Conservation (phyloP, 2,113 vertebrate genomes). For the Brienomyrus brachyistius region DNA sequence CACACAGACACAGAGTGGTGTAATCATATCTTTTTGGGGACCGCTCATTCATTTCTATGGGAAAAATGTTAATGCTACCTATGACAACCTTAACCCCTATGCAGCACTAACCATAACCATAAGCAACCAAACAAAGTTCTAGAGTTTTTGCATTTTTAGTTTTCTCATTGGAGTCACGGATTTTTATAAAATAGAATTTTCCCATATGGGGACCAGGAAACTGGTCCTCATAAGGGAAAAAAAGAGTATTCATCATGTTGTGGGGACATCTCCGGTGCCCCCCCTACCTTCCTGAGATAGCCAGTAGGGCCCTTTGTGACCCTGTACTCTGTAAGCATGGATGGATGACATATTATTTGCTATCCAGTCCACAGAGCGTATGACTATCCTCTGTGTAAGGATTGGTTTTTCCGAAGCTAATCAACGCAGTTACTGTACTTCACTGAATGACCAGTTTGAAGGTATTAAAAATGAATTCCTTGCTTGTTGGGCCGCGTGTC, state of each 20-base stretch:
- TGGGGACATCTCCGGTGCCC: too few relatives aligned
- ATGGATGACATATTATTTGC: background rate
- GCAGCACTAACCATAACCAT: too few relatives aligned
- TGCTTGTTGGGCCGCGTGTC: background rate
- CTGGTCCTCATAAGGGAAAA: too few relatives aligned
- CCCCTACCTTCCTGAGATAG: background rate
- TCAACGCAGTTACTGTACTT: background rate
- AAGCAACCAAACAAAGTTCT: too few relatives aligned
- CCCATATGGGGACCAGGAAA: too few relatives aligned
- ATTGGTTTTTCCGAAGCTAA: background rate
- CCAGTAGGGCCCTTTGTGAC: background rate
- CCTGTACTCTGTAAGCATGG: background rate
- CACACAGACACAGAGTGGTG: background rate
- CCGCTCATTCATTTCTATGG: too few relatives aligned
- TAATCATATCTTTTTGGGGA: background rate
- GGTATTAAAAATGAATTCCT: background rate
- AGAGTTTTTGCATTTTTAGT: too few relatives aligned
- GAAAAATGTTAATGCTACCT: too few relatives aligned
- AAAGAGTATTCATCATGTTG: too few relatives aligned
- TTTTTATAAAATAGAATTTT: too few relatives aligned
- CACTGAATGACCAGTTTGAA: background rate
- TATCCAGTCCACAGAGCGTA: background rate
- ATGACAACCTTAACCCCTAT: too few relatives aligned
- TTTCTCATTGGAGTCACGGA: too few relatives aligned
- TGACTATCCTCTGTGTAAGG: background rate